Percentiles rank a stretch among this genome's conserved stretches.
phyloP scores from a whole-genome alignment of 1,140 invertebrate genomes.

The Saccostrea echinata region DNA sequence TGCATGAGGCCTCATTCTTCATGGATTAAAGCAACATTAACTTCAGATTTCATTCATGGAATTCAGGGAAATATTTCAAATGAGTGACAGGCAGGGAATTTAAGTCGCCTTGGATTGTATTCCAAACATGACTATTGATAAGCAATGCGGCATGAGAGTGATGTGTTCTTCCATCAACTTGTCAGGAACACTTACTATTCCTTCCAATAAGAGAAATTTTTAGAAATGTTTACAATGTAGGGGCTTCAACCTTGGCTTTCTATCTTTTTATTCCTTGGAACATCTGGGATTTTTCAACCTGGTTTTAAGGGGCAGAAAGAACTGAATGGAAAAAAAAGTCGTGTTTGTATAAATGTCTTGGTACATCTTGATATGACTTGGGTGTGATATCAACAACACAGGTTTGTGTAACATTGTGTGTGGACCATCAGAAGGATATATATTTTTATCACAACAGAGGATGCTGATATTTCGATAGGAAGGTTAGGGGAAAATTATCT shows the following conservation, averaged over 20 bases:
- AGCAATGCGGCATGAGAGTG: conserved; percentile 18
- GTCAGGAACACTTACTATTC: conserved; percentile 9
- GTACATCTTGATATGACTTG: conserved; percentile 30
- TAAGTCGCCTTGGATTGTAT: not conserved
- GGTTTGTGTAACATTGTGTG: conserved; percentile 17
- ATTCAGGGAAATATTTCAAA: conserved; percentile 22
- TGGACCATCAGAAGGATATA: not conserved
- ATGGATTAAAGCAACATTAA: conserved; percentile 35
- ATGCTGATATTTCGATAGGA: conserved; percentile 9
- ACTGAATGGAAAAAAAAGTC: not conserved
- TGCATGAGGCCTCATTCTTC: not conserved
- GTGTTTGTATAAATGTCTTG: conserved; percentile 6
- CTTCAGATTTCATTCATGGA: conserved; percentile 34
- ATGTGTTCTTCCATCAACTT: conserved; percentile 24
- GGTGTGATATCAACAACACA: not conserved
- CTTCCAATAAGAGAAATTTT: conserved; percentile 28
- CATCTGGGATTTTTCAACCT: conserved; percentile 23
- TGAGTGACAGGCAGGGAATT: conserved; percentile 17
- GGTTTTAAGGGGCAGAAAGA: not conserved
- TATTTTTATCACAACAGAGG: not conserved
- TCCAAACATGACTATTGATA: conserved; percentile 26
- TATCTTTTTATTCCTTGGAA: not conserved
- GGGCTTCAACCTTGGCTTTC: conserved; percentile 20
- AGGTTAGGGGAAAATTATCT: not conserved
- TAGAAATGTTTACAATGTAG: conserved; percentile 32